Base-by-base conservation (phyloP, 2,888 invertebrate genomes). In the Eupeodes luniger region DNA sequence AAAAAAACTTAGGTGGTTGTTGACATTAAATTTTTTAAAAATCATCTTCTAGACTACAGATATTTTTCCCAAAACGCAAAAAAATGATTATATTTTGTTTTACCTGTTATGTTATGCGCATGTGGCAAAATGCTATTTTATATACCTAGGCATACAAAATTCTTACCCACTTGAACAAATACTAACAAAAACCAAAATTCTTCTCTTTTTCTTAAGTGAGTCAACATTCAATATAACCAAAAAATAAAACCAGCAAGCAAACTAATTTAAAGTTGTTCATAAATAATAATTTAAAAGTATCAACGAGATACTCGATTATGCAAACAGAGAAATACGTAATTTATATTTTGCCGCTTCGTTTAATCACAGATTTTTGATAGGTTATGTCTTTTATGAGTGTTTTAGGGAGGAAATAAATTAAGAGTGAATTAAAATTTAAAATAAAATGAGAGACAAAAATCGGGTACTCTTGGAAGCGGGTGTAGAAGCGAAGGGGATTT, bases 31-130 rank as follows among this genome's bases (percentile, higher is more conserved):
- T 59, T 34, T 59, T 59, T 27, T 27, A 27, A 59, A 14, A 59
- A 59, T 14, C 10, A 59, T 14, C 6, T 69, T 69, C 1, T 36
- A 53, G 51, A 36, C 40, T 40, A 7, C 1, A 4, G 4, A 7
- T 40, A 12, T 16, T 47, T 72, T 47, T 59, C 1, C n/a, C 34
- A 49, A 72, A 72, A 72, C 72, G 72, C 59, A 72, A 72, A 72
- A 72, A 72, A 44, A 57, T 7, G 14, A 57, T 27, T 19, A n/a
- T n/a, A 47, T 59, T 57, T 34, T 7, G 59, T 47, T 27, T 14
- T 59, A 16, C 67, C 16, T 70, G 53, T 1, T 19, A 61, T 27
- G 16, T 6, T 64, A 53, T 81, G 87, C 87, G 87, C 87, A 87
- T 87, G 87, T 80, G 76, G 14, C 47, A 55, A 59, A 70, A 55